phyloP scores from a whole-genome alignment of 2,888 invertebrate species.

The Junonia oenone region DNA sequence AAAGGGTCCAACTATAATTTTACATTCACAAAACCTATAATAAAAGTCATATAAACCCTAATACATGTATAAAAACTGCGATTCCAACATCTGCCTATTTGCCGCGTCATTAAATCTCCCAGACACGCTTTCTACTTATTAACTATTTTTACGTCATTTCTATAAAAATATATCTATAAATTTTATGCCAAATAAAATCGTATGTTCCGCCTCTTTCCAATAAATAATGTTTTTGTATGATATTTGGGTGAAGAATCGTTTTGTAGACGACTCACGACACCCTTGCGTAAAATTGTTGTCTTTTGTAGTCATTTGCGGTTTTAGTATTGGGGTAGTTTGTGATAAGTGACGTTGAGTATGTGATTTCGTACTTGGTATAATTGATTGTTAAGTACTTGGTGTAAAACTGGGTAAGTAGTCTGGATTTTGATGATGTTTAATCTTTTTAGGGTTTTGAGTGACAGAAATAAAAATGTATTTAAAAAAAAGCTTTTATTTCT shows the following conservation, averaged over 20 bases:
- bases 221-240: slow-evolving; percentile 37
- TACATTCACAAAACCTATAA: not conserved
- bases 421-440: not conserved
- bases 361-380: slow-evolving; percentile 41
- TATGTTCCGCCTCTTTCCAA: slow-evolving; percentile 52
- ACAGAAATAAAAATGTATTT: not conserved
- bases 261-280: slow-evolving; percentile 30
- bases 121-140: slow-evolving; percentile 72
- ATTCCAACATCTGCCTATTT: slow-evolving; percentile 51
- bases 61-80: slow-evolving; percentile 18
- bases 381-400: slow-evolving; percentile 36
- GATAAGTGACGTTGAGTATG: slow-evolving; percentile 27
- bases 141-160: slow-evolving; percentile 67
- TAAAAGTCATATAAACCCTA: slow-evolving; percentile 29
- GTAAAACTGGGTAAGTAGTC: slow-evolving; percentile 4
- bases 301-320: slow-evolving; percentile 35
- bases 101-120: slow-evolving; percentile 58
- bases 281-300: slow-evolving; percentile 48
- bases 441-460: not conserved
- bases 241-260: slow-evolving; percentile 16
- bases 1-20: not conserved
- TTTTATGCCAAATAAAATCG: slow-evolving; percentile 73
- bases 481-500: too few relatives aligned
- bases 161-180: slow-evolving; percentile 46
- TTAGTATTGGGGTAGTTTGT: slow-evolving; percentile 31